These are phyloP conservation scores for Drosophila elegans DNA, from an alignment of 1,140 invertebrate genomes.

Conservation along the genomic window DNA sequence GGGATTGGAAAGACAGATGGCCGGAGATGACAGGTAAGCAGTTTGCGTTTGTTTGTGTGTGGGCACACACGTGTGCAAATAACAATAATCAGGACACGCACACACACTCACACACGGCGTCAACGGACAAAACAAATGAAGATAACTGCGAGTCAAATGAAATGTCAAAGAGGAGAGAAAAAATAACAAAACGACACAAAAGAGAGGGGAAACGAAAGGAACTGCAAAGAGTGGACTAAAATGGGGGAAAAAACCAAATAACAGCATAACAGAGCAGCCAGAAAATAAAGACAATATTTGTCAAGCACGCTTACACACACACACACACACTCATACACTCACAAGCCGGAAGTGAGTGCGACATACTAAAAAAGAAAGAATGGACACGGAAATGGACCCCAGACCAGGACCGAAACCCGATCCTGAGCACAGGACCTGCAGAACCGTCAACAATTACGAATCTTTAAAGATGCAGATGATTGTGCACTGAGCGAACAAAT, in stretches of 20 bases:
- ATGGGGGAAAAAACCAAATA: conserved; percentile 59
- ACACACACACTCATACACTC: not conserved
- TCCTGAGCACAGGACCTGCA: not conserved
- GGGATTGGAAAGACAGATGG: conserved; percentile 38
- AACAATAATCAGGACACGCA: conserved; percentile 53
- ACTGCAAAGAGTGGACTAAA: not conserved
- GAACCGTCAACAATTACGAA: conserved; percentile 9
- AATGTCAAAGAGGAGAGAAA: conserved; percentile 57
- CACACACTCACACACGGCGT: conserved; percentile 39
- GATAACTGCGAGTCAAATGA: conserved; percentile 76
- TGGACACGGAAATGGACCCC: conserved; percentile 20
- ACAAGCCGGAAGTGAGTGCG: conserved; percentile 15
- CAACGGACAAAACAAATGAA: conserved; percentile 79
- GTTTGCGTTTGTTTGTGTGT: conserved; percentile 31
- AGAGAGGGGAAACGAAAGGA: not conserved
- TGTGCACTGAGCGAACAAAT: not conserved
- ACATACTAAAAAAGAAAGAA: conserved; percentile 8
- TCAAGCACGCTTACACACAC: conserved; percentile 20
- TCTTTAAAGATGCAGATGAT: conserved; percentile 23
- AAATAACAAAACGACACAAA: not conserved
- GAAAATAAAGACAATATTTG: conserved; percentile 76
- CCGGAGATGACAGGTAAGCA: conserved; percentile 58
- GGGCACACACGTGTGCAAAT: conserved; percentile 62
- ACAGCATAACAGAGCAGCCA: conserved; percentile 59
- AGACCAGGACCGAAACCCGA: conserved; percentile 11